A percentile compares a stretch with the other conserved stretches of the same genome.
Conservation (phyloP, 2,888 invertebrate genomes). For the Anarsia innoxiella region DNA sequence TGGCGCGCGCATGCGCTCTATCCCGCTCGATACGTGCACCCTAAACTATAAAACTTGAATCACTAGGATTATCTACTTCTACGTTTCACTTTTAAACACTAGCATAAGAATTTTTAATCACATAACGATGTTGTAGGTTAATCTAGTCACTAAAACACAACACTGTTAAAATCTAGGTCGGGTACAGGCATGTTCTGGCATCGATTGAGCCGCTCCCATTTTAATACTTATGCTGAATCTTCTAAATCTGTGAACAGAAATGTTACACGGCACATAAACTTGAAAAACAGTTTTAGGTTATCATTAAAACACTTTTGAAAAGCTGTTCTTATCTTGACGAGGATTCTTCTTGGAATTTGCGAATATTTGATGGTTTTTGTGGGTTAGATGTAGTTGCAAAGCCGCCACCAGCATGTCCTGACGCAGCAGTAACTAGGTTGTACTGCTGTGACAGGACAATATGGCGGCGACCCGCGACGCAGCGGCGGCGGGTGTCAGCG, state of each 20-base stretch:
- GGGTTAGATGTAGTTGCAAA: constrained; percentile 35
- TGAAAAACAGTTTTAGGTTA: neutral
- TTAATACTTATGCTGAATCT: constrained; percentile 5
- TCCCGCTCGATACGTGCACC: constrained; percentile 69
- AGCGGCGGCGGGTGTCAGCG: constrained; percentile 55
- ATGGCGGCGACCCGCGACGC: constrained; percentile 80
- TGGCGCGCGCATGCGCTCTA: constrained; percentile 63
- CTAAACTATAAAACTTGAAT: constrained; percentile 40
- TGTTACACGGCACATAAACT: constrained; percentile 18
- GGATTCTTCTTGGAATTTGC: neutral
- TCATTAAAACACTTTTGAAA: neutral
- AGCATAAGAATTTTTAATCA: no score
- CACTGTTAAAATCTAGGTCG: neutral
- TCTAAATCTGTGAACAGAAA: constrained; percentile 34
- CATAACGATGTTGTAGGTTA: no score
- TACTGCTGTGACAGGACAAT: constrained; percentile 99
- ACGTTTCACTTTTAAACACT: no score
- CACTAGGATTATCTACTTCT: constrained; percentile 20
- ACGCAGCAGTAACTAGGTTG: constrained; percentile 91
- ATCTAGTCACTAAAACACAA: no score
- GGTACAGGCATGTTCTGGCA: neutral
- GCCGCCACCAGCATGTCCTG: constrained; percentile 83
- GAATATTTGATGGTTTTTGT: constrained; percentile 12
- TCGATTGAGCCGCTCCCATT: constrained; percentile 16
- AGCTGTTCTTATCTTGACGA: no score